Base-by-base conservation (phyloP, 2,797 vertebrate genomes). In the Galagoides demidoff region DNA sequence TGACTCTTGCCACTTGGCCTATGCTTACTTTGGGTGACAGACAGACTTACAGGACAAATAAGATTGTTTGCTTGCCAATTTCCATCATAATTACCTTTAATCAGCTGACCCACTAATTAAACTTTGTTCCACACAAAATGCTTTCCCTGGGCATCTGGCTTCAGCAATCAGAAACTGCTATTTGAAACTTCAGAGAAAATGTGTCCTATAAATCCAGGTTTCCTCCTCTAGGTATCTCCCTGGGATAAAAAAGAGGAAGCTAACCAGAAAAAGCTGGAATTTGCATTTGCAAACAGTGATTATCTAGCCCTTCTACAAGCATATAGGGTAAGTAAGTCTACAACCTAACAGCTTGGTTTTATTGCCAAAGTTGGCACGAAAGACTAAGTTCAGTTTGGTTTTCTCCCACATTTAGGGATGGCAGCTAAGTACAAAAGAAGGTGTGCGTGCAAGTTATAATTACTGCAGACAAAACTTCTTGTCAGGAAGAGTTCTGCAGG, bases 241-340 rank as follows among this genome's bases (percentile, higher is more conserved):
- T 99, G 99, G 99, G 99, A 99, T 98, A 99, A 99, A 97, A 99
- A 99, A 94, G 99, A 99, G 84, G 99, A 99, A 98, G 99, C 99
- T 77, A 99, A 99, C 97, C 99, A 99, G 97, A 99, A 99, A 98
- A 99, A 99, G 98, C 89, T 99, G 95, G 99, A 98, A 93, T 99
- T 99, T 98, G 99, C 99, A 43, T 95, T 99, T 57, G 99, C 99
- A 82, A 99, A 99, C 96, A 99, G 99, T 7, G 99, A 99, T 98
- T 99, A 99, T 98, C 98, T 99, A 92, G 99, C 99, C 95, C 98
- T 99, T 96, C 98, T 99, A 22, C 99, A 99, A 98, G 99, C 99
- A 1, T 99, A 99, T 95, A 99, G 99, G 99, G 99, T 99, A 96
- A 98, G 95, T 17, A 74, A 98, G 95, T 17, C 71, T 64, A 22